Evolutionary conservation across 2,888 invertebrate genomes (phyloP), one percentile per base, ranked within the genome.

Genomic region (Cybosia mesomella): DNA sequence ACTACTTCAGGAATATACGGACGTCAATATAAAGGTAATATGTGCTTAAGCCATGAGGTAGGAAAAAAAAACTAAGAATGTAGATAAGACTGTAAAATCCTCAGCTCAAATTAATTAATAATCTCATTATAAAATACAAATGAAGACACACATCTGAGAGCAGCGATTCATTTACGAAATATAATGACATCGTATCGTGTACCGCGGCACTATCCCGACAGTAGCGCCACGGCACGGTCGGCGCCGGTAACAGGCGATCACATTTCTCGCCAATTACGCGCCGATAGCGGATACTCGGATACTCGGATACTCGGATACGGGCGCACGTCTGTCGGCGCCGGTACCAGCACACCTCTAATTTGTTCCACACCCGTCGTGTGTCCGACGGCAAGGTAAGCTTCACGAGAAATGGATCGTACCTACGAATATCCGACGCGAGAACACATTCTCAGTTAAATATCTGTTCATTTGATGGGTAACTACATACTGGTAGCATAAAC

Each of bases 261-360:
- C 75, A 76, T 85, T 85, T 79, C 85, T 73, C 83, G 84, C 75
- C 85, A 85, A 85, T 85, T 85, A 85, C 79, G 58, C 73, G 72
- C 70, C 79, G 73, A 80, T 75, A 77, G 63, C 76, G 77, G 82
- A 82, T 80, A 81, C 71, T 71, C 73, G 63, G 63, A 39, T 63
- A 36, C 61, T 55, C 77, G 76, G 81, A 80, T 79, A 79, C 71
- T 72, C 74, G 66, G 61, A 62, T 67, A 61, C 36, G 4, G 65
- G 65, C 76, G 74, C 72, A 64, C 64, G 73, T 75, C 73, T 67
- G 59, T 70, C 70, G 72, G 67, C 58, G 28, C 67, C 53, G 58
- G 53, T 61, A 61, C 68, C 15, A 67, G 73, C 73, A 74, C 74
- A 70, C 64, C 81, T 75, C 75, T 75, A 67, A 73, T 73, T 73